Evolutionary conservation across 2,888 invertebrate species (phyloP).

Genomic region (Dryadula phaetusa): DNA sequence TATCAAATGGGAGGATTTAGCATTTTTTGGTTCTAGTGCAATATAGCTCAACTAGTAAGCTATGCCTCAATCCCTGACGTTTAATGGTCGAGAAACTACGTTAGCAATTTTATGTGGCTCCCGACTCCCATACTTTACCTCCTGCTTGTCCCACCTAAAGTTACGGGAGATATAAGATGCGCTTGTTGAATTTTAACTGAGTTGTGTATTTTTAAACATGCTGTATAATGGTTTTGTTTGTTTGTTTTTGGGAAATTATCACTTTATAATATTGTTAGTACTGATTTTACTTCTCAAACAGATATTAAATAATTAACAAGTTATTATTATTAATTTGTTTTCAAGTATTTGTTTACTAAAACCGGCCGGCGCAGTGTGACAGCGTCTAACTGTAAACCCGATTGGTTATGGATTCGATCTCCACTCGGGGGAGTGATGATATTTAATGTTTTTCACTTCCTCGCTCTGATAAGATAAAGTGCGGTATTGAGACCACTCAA

Average conservation of each 20-base stretch:
- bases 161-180: constrained; percentile 37
- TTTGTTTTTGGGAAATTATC: neutral
- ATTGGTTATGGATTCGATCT: no score
- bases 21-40: constrained; percentile 17
- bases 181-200: constrained; percentile 28
- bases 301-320: no score
- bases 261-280: no score
- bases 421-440: no score
- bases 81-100: constrained; percentile 48
- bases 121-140: constrained; percentile 30
- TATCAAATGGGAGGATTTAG: neutral
- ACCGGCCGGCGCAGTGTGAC: no score
- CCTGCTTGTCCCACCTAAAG: constrained; percentile 41
- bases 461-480: no score
- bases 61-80: constrained; percentile 46
- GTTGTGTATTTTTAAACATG: constrained; percentile 12
- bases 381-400: no score
- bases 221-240: neutral
- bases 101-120: constrained; percentile 46
- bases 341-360: no score
- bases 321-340: no score
- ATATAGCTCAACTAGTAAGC: constrained; percentile 34
- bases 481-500: no score
- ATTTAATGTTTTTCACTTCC: no score
- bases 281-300: no score